Percentiles rank a stretch among this genome's conserved stretches.
Conservation (phyloP, 2,797 vertebrate genomes). For the Pteropus rufus region DNA sequence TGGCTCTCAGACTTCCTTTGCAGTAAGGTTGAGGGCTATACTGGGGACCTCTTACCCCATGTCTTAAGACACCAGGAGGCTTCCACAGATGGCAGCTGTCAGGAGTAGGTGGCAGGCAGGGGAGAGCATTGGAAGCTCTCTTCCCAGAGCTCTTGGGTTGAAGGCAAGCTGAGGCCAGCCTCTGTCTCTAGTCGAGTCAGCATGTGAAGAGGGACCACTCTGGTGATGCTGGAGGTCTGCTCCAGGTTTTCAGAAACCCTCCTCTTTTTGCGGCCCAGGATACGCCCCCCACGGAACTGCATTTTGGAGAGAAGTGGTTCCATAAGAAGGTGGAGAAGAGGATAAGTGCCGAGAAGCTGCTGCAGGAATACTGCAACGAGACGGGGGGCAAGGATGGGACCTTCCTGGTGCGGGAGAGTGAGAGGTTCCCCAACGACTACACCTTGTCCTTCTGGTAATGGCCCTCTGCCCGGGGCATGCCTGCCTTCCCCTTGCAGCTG, state of each 20-base stretch:
- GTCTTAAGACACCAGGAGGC: neutral
- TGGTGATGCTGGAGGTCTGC: neutral
- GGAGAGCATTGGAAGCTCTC: neutral
- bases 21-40: neutral
- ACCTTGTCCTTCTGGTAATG: constrained; percentile 96
- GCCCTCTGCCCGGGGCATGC: fast-evolving
- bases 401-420: constrained; percentile 94
- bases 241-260: neutral
- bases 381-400: constrained; percentile 91
- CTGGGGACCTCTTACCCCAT: neutral
- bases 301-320: constrained; percentile 93
- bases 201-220: fast-evolving
- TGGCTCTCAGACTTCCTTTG: neutral
- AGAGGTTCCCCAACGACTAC: constrained; percentile 87
- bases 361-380: constrained; percentile 93
- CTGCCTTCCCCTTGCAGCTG: fast-evolving
- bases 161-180: neutral
- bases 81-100: neutral
- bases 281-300: constrained; percentile 84
- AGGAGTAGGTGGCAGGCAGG: neutral
- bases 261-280: constrained; percentile 69
- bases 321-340: constrained; percentile 92
- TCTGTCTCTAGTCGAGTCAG: neutral
- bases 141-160: neutral
- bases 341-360: constrained; percentile 89